Evolutionary conservation across 2,797 vertebrate species (phyloP).

Genomic region (Diceros bicornis): DNA sequence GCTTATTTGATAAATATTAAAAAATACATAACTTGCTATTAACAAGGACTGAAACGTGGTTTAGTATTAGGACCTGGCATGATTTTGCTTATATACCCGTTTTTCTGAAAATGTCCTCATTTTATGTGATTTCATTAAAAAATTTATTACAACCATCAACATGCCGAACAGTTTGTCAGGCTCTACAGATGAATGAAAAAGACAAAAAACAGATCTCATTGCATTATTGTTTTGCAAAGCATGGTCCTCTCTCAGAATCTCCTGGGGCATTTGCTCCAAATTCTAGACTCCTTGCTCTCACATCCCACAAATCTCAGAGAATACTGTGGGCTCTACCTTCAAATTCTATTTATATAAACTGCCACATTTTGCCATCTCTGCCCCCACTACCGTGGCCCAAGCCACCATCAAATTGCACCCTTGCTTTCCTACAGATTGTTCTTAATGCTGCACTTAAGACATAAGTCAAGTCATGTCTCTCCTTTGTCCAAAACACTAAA

Average conservation of each 20-base stretch:
- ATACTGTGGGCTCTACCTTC: not conserved
- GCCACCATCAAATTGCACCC: not conserved
- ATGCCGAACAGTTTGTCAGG: not conserved
- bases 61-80: slow-evolving; percentile 24
- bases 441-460: not conserved
- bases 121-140: slow-evolving; percentile 48
- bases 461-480: not conserved
- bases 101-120: slow-evolving; percentile 33
- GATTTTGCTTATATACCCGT: not conserved
- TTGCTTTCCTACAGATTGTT: not conserved
- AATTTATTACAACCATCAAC: not conserved
- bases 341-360: not conserved
- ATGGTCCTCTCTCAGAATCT: not conserved
- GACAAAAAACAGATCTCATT: not conserved
- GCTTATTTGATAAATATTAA: slow-evolving; percentile 20
- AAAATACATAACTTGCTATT: not conserved
- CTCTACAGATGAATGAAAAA: not conserved
- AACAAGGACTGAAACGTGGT: not conserved
- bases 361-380: not conserved
- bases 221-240: not conserved
- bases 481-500: not conserved
- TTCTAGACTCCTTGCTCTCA: not conserved
- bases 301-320: not conserved
- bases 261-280: not conserved
- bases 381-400: too few relatives aligned